Evolutionary conservation across 2,113 vertebrate genomes (phyloP).

Genomic region (Coreoperca whiteheadi): DNA sequence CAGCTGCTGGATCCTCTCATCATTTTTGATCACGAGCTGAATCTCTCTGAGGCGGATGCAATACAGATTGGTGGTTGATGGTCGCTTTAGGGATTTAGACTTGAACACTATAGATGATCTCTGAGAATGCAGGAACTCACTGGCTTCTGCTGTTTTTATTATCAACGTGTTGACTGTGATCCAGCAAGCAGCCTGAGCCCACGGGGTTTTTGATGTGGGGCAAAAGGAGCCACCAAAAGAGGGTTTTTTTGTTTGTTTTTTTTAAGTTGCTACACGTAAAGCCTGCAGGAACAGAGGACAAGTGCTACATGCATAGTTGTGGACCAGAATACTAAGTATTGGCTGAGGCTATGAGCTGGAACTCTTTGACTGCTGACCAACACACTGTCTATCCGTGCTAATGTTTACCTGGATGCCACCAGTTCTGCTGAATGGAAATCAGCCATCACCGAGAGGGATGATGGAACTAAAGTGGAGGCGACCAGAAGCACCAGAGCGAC

Average conservation of each 20-base stretch:
- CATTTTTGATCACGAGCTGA: background rate
- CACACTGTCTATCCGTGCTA: background rate
- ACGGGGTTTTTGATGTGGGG: background rate
- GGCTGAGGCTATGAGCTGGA: slow-evolving; percentile 47
- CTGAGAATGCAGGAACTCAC: slow-evolving; percentile 13
- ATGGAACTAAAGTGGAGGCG: slow-evolving; percentile 11
- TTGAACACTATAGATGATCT: slow-evolving; percentile 28
- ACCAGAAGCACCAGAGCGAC: slow-evolving; percentile 26
- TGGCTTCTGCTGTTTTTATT: background rate
- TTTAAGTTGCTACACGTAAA: slow-evolving; percentile 11
- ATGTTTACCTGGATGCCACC: slow-evolving; percentile 11
- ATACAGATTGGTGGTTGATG: background rate
- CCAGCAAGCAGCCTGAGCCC: background rate
- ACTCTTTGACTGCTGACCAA: slow-evolving; percentile 9
- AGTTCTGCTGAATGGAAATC: background rate
- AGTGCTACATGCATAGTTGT: background rate
- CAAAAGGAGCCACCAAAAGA: slow-evolving; percentile 7
- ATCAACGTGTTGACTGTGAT: slow-evolving; percentile 14
- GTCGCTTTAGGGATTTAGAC: background rate
- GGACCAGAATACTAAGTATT: slow-evolving; percentile 15
- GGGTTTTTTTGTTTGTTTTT: background rate
- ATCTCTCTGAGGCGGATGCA: background rate
- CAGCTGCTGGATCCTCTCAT: background rate
- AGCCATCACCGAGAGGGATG: background rate
- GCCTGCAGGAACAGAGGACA: slow-evolving; percentile 5